phyloP scores from a whole-genome alignment of 1,140 invertebrate genomes.

The Papilio polyxenes region DNA sequence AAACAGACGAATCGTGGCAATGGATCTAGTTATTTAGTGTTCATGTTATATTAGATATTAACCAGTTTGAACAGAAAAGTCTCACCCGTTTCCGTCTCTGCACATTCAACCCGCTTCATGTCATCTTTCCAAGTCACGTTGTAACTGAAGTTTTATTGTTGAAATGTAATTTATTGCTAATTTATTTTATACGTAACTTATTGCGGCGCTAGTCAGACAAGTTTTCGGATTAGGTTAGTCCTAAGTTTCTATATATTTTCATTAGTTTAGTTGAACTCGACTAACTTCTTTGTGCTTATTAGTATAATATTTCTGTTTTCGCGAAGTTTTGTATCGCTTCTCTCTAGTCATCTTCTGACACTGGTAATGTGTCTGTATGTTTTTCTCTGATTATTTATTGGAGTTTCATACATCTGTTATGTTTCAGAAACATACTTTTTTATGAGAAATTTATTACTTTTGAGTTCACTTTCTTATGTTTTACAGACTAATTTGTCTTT shows the following conservation, averaged over 20 bases:
- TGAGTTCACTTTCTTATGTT: not conserved
- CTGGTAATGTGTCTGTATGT: conserved; percentile 53
- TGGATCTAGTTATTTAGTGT: conserved; percentile 78
- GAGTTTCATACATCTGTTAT: conserved; percentile 13
- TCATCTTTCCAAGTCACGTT: conserved; percentile 57
- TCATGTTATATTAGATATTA: conserved; percentile 79
- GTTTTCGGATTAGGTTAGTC: conserved; percentile 65
- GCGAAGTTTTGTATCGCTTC: conserved; percentile 55
- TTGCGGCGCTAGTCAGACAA: conserved; percentile 75
- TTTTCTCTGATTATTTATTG: conserved; percentile 36
- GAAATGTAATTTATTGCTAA: conserved; percentile 61
- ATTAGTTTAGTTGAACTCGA: conserved; percentile 53
- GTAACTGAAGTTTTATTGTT: conserved; percentile 51
- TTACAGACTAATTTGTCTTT: not conserved
- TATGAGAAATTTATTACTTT: not conserved
- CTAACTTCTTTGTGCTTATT: conserved; percentile 55
- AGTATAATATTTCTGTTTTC: conserved; percentile 60
- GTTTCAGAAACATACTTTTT: conserved; percentile 26
- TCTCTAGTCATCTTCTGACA: conserved; percentile 71
- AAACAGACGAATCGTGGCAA: conserved; percentile 64
- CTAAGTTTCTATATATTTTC: conserved; percentile 54
- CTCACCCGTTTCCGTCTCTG: conserved; percentile 59
- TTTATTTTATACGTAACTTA: conserved; percentile 69
- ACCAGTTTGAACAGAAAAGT: conserved; percentile 60
- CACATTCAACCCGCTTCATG: conserved; percentile 25